Evolutionary conservation across 2,888 invertebrate species (phyloP), one percentile per base, ranked within the genome.

Genomic region (Cylloceria caligata): DNA sequence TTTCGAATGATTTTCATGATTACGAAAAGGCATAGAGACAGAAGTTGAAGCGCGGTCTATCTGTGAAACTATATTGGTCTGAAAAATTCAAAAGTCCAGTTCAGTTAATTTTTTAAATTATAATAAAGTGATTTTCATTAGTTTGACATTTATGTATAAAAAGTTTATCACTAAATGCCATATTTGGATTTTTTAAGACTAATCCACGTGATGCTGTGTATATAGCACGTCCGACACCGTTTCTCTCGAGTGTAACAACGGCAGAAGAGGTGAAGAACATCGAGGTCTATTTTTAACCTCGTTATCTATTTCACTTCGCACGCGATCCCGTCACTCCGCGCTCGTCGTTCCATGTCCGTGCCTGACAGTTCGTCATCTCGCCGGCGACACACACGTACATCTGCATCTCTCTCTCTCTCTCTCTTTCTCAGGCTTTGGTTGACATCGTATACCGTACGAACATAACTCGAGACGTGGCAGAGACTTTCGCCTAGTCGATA

Each of bases 291-390:
- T 91, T 91, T 88, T 87, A 88, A 87, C 86, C 87, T 83, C 85
- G 85, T 84, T 86, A 86, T 88, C 89, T 87, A 87, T 88, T 88
- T 88, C 87, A 88, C 87, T 86, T 87, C 86, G 85, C 86, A 86
- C 88, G 86, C 87, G 88, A 89, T 86, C 88, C 88, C 85, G 89
- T 92, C 92, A 90, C 86, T 87, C 89, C 64, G 30, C 86, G 83
- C 83, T 88, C 89, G 89, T 88, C 89, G 87, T 89, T 88, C 88
- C 86, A 81, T 86, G 88, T 87, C 87, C 88, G 80, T 84, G 87
- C 86, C 86, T 87, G 89, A 90, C 91, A 87, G 90, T 91, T 88
- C 90, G 90, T 92, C 92, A 90, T 89, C 89, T 87, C 87, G 79
- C 84, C 52, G 36, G 79, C 71, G 79, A 82, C 79, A 72, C 60